These are phyloP conservation scores for Polyergus mexicanus DNA, from an alignment of 1,140 invertebrate species.

Conservation along the genomic window DNA sequence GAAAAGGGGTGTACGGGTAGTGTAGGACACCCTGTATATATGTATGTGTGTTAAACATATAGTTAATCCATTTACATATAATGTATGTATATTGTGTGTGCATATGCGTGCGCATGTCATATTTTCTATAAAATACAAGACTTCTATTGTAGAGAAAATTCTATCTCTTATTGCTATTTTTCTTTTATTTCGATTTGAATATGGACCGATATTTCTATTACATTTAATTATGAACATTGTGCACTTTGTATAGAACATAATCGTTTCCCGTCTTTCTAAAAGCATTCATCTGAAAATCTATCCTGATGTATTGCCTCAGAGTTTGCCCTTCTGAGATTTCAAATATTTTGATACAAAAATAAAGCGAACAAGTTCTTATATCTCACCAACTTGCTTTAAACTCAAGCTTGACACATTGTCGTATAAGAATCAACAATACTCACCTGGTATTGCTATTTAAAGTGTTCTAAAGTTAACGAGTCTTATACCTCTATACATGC, in stretches of 20 bases:
- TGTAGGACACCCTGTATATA: no score
- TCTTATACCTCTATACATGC: neutral
- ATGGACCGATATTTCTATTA: neutral
- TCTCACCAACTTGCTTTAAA: neutral
- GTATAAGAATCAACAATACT: constrained; percentile 30
- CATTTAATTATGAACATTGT: constrained; percentile 30
- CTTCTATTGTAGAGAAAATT: constrained; percentile 3
- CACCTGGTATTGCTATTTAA: neutral
- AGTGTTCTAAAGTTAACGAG: neutral
- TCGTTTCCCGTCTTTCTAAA: neutral
- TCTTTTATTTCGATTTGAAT: constrained; percentile 24
- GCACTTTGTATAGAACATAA: neutral
- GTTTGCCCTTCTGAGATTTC: neutral
- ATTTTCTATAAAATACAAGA: neutral
- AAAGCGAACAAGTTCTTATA: constrained; percentile 6
- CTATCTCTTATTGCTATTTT: constrained; percentile 1
- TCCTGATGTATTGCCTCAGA: neutral
- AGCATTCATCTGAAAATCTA: neutral
- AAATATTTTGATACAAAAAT: neutral
- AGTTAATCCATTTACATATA: neutral
- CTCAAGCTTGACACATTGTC: neutral
- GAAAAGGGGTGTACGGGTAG: no score
- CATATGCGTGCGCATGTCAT: neutral
- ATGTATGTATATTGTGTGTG: no score
- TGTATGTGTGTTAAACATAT: neutral